phyloP scores from a whole-genome alignment of 2,797 vertebrate species.

The Rhadinocentrus ornatus region DNA sequence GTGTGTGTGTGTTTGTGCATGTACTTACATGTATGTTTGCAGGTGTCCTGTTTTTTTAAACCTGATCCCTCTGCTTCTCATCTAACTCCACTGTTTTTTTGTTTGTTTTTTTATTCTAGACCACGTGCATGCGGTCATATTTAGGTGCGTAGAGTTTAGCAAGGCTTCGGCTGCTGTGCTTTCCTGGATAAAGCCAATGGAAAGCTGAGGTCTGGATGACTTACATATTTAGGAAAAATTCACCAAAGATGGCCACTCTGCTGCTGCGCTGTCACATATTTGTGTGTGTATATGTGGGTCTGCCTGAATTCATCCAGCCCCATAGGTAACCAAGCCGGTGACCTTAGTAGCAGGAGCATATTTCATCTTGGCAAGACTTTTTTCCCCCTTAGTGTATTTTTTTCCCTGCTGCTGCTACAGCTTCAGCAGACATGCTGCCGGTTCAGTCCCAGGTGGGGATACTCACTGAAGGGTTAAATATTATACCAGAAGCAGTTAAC shows the following conservation, averaged over 20 bases:
- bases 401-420: conserved; percentile 50
- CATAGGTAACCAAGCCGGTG: conserved; percentile 43
- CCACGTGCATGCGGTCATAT: conserved; percentile 19
- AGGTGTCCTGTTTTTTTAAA: conserved; percentile 66
- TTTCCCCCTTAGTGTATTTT: conserved; percentile 28
- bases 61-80: conserved; percentile 22
- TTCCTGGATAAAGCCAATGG: conserved; percentile 66
- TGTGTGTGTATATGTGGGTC: conserved; percentile 27
- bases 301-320: conserved; percentile 31
- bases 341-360: conserved; percentile 43
- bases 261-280: conserved; percentile 64
- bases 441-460: conserved; percentile 61
- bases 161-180: conserved; percentile 56
- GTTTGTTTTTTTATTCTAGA: neutral
- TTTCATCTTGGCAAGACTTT: conserved; percentile 48
- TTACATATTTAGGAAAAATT: conserved; percentile 77
- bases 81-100: neutral
- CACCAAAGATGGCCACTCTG: conserved; percentile 50
- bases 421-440: conserved; percentile 42
- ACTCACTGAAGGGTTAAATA: conserved; percentile 68
- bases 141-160: conserved; percentile 40
- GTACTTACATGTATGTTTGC: conserved; percentile 29
- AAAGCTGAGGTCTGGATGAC: conserved; percentile 77
- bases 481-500: conserved; percentile 65
- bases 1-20: conserved; percentile 28